Base-by-base conservation (phyloP, 2,888 invertebrate species). In the Euclidia mi region DNA sequence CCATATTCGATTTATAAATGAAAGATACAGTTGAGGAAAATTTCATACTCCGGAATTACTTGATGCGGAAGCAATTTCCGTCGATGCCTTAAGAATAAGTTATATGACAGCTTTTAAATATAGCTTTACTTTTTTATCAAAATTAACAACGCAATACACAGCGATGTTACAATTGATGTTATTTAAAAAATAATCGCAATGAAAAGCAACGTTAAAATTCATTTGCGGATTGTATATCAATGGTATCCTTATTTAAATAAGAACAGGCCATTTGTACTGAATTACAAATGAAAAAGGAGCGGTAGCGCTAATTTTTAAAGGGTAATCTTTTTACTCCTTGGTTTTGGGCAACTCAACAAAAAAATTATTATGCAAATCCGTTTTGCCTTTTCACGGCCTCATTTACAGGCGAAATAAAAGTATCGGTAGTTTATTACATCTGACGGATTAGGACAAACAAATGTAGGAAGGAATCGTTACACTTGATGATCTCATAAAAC, bases 201-300 rank as follows among this genome's bases (percentile, higher is more conserved):
- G 18, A 14, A 11, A 12, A 25, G 20, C 1, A 25, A 25, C 20
- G 20, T 25, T 25, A 25, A 25, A 25, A 25, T 25, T 25, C 2
- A 25, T 25, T 25, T 25, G 20, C 20, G 7, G 20, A 25, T 25
- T 25, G 31, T 50, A 11, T 50, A 37, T 43, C 35, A 37, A 43
- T 43, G 31, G 43, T 18, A 18, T 29, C 29, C 20, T 51, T 43
- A 49, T 49, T 42, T 42, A 49, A 35, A 15, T 41, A 44, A 43
- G 43, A 51, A 37, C 43, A 44, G 44, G 37, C 12, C 37, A 51
- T 51, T 51, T 51, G 37, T 51, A 51, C 44, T 31, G 38, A 44
- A 44, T 51, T 34, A 42, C 48, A 48, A 48, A 49, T 42, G 41
- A 32, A 51, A 51, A 40, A 44, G 29, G 43, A 12, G 29, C 37